Percentiles rank a stretch among this genome's conserved stretches.
Evolutionary conservation across 1,140 invertebrate species (phyloP).

Genomic region (Sogatella furcifera): DNA sequence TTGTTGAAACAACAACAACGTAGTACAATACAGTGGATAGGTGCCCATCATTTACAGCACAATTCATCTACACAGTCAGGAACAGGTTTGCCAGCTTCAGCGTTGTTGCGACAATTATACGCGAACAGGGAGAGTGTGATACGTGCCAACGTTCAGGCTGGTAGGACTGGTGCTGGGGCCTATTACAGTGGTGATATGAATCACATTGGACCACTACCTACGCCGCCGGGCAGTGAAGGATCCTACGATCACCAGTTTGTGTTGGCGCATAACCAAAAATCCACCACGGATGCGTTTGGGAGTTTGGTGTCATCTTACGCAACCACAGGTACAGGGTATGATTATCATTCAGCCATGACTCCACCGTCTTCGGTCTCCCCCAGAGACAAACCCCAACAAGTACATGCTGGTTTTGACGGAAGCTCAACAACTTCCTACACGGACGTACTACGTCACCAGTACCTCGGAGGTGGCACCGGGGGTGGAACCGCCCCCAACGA

Average conservation of each 20-base stretch:
- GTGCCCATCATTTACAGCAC: conserved; percentile 51
- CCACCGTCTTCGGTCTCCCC: conserved; percentile 91
- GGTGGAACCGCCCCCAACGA: conserved; percentile 30
- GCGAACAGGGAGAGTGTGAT: conserved; percentile 91
- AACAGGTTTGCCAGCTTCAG: conserved; percentile 51
- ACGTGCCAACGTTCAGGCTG: conserved; percentile 72
- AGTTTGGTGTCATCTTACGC: conserved; percentile 46
- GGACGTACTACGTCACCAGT: conserved; percentile 46
- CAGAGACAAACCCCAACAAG: conserved; percentile 66
- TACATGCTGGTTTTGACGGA: conserved; percentile 33
- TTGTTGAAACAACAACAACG: conserved; percentile 70
- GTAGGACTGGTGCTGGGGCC: conserved; percentile 36
- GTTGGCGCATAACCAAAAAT: conserved; percentile 44
- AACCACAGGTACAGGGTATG: conserved; percentile 54
- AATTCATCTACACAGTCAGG: conserved; percentile 22
- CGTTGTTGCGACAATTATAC: conserved; percentile 78
- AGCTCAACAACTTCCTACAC: conserved; percentile 32
- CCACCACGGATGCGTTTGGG: conserved; percentile 38
- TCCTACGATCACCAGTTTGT: conserved; percentile 56
- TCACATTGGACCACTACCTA: conserved; percentile 60
- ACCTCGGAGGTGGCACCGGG: too few relatives aligned
- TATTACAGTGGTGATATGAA: conserved; percentile 31
- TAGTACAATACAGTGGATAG: conserved; percentile 90
- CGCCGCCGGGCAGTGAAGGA: conserved; percentile 71
- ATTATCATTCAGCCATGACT: conserved; percentile 87